phyloP scores from a whole-genome alignment of 2,113 vertebrate species.

The Reinhardtius hippoglossoides region DNA sequence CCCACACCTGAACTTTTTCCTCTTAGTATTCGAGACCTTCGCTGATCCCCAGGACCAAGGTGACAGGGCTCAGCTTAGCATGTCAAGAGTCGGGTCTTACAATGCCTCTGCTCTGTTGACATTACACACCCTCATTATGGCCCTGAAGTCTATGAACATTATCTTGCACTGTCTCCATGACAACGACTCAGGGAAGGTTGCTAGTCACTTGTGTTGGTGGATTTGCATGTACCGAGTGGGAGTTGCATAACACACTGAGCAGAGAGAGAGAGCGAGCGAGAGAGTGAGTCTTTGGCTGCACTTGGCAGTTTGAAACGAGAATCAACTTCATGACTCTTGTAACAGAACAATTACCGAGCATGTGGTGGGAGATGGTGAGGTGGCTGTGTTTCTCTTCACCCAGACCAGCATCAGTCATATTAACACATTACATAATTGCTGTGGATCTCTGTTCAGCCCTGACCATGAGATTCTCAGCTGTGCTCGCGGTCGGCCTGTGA shows the following conservation, averaged over 20 bases:
- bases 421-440: slow-evolving; percentile 62
- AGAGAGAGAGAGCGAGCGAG: slow-evolving; percentile 28
- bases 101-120: slow-evolving; percentile 61
- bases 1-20: slow-evolving; percentile 64
- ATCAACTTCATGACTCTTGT: slow-evolving; percentile 55
- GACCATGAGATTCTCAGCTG: slow-evolving; percentile 58
- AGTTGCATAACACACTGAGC: slow-evolving; percentile 76
- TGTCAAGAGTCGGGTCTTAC: slow-evolving; percentile 41
- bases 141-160: slow-evolving; percentile 65
- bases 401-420: slow-evolving; percentile 45
- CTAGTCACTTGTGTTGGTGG: slow-evolving; percentile 72
- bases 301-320: slow-evolving; percentile 49
- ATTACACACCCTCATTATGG: slow-evolving; percentile 65
- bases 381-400: slow-evolving; percentile 39
- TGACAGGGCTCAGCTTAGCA: slow-evolving; percentile 42
- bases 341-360: slow-evolving; percentile 54
- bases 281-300: slow-evolving; percentile 33
- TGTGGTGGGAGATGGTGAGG: slow-evolving; percentile 38
- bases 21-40: not conserved
- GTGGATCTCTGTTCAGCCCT: slow-evolving; percentile 21
- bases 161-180: slow-evolving; percentile 72
- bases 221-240: slow-evolving; percentile 77
- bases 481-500: slow-evolving; percentile 1
- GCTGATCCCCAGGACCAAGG: slow-evolving; percentile 10
- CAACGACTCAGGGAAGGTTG: slow-evolving; percentile 63